These are phyloP conservation scores for Lepilemur ruficaudatus DNA, from an alignment of 2,797 vertebrate species.

Conservation along the genomic window DNA sequence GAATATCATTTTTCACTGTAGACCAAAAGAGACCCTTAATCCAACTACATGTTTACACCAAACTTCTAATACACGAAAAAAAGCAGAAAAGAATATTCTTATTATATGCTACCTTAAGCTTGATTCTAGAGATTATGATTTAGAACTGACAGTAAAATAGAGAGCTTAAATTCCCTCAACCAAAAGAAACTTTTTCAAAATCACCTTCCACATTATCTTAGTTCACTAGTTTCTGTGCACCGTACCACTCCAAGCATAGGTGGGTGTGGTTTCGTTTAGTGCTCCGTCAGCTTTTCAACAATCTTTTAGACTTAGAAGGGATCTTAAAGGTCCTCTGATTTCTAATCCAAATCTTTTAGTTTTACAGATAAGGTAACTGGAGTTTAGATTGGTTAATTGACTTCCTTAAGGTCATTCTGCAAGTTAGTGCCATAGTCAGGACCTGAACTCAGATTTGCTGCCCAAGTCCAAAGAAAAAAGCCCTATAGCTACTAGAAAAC, in stretches of 20 bases:
- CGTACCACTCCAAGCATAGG: neutral
- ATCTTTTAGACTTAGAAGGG: neutral
- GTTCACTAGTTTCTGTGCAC: neutral
- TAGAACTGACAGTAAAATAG: neutral
- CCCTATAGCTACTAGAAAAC: neutral
- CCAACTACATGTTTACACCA: neutral
- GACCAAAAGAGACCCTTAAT: neutral
- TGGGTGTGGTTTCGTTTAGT: neutral
- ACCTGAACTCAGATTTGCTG: neutral
- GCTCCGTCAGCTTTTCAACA: conserved; percentile 20
- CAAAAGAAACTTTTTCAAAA: conserved; percentile 27
- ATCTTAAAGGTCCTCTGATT: neutral
- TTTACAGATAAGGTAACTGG: neutral
- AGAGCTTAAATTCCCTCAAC: conserved; percentile 11
- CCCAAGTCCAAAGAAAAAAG: neutral
- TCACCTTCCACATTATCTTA: neutral
- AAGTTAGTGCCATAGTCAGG: conserved; percentile 9
- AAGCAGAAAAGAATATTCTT: neutral
- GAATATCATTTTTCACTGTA: neutral
- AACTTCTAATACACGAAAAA: neutral
- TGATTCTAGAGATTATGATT: neutral
- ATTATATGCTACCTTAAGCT: neutral
- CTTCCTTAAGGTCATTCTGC: neutral
- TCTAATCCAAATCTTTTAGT: neutral
- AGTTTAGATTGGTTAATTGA: neutral